These are phyloP conservation scores for Drosophila baimaii DNA, from an alignment of 1,140 invertebrate species.

Conservation along the genomic window DNA sequence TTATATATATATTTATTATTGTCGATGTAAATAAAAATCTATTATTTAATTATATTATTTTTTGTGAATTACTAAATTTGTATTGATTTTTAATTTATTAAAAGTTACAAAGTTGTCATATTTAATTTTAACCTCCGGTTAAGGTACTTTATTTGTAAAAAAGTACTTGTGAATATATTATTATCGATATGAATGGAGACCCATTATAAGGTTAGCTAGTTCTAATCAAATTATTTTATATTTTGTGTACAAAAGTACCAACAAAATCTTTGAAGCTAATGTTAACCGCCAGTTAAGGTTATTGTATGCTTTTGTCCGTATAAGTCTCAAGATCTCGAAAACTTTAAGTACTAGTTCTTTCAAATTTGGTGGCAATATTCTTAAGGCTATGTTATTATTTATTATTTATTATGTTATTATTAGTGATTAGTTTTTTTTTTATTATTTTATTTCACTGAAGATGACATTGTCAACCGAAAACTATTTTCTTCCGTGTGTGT, in stretches of 20 bases:
- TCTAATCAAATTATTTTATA: too few species aligned
- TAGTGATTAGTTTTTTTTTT: background rate
- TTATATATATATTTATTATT: background rate
- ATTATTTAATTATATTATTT: too few species aligned
- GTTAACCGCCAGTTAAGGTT: background rate
- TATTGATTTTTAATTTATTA: background rate
- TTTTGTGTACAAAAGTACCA: background rate
- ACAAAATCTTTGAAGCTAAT: background rate
- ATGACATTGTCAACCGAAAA: too few species aligned
- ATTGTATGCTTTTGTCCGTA: too few species aligned
- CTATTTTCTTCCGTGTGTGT: constrained; percentile 1
- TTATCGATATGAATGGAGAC: background rate
- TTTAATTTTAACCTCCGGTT: background rate
- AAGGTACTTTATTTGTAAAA: too few species aligned
- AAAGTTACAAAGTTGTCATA: background rate
- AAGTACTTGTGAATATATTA: background rate
- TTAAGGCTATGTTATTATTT: too few species aligned
- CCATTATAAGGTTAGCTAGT: too few species aligned
- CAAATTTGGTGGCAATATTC: too few species aligned
- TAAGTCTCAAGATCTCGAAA: too few species aligned
- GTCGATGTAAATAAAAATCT: background rate
- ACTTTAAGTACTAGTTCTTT: too few species aligned
- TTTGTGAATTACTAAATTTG: background rate
- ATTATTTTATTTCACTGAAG: background rate
- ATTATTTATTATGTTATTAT: too few species aligned